phyloP scores from a whole-genome alignment of 2,113 vertebrate species.

The Otis tarda region DNA sequence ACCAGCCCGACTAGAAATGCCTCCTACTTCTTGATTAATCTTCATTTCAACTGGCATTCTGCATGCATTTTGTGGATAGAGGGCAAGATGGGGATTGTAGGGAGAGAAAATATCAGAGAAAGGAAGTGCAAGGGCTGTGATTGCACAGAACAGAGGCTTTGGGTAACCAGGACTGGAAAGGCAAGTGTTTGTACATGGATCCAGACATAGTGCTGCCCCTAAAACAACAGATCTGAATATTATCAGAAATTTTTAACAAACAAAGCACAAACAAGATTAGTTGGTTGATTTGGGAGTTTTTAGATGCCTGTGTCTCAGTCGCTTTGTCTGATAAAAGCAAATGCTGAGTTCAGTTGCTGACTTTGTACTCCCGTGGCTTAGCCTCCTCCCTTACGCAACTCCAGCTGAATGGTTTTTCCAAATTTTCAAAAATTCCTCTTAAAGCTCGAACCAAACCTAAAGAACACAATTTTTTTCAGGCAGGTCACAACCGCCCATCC shows the following conservation, averaged over 20 bases:
- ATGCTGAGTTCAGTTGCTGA: not conserved
- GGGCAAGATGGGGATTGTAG: accelerated
- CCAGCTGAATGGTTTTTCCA: not conserved
- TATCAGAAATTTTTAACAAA: not conserved
- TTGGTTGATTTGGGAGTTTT: not conserved
- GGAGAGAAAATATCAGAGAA: not conserved
- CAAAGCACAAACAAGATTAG: not conserved
- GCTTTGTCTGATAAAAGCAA: not conserved
- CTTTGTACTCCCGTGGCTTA: not conserved
- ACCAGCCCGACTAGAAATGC: not conserved
- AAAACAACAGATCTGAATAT: not conserved
- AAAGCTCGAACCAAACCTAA: not conserved
- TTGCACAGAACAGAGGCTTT: not conserved
- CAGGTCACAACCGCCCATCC: not conserved
- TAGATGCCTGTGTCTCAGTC: not conserved
- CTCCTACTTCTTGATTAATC: not conserved
- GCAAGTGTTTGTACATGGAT: not conserved
- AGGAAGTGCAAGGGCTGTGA: not conserved
- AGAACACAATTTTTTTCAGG: not conserved
- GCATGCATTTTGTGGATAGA: not conserved
- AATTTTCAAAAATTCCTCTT: not conserved
- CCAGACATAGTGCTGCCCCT: not conserved
- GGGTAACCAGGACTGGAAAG: not conserved
- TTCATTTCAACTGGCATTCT: not conserved
- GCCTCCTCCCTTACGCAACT: not conserved